These are phyloP conservation scores for Nomada fucata DNA, from an alignment of 2,888 invertebrate species.

Conservation along the genomic window DNA sequence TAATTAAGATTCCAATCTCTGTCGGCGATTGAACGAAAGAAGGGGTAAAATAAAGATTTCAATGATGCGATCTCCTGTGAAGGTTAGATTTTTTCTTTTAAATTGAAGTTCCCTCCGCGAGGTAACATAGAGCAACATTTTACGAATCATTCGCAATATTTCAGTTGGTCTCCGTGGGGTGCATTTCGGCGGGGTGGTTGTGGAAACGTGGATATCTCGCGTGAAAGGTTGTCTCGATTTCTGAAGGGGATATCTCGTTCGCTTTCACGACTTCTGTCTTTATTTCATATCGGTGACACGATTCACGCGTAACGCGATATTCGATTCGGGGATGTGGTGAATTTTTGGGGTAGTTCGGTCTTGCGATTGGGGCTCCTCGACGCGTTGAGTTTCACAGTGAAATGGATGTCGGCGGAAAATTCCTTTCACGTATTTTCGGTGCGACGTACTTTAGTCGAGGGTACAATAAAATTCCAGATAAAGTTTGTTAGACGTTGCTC, in stretches of 20 bases:
- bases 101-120: too few species aligned
- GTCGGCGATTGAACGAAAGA: not conserved
- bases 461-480: too few species aligned
- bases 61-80: not conserved
- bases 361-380: constrained; percentile 18
- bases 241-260: constrained; percentile 25
- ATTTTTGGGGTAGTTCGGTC: constrained; percentile 23
- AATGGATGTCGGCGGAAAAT: not conserved
- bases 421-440: not conserved
- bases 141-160: not conserved
- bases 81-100: too few species aligned
- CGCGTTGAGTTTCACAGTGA: constrained; percentile 1
- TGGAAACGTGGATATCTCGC: constrained; percentile 20
- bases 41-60: not conserved
- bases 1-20: constrained; percentile 20
- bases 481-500: too few species aligned
- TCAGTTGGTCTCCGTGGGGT: not conserved
- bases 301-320: constrained; percentile 33
- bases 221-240: constrained; percentile 50
- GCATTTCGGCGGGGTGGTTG: not conserved
- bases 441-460: not conserved
- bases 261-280: constrained; percentile 51
- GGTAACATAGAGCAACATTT: not conserved
- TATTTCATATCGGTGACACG: constrained; percentile 29
- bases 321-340: constrained; percentile 26